Conservation (phyloP, 2,113 vertebrate genomes). For the Oreochromis niloticus region DNA sequence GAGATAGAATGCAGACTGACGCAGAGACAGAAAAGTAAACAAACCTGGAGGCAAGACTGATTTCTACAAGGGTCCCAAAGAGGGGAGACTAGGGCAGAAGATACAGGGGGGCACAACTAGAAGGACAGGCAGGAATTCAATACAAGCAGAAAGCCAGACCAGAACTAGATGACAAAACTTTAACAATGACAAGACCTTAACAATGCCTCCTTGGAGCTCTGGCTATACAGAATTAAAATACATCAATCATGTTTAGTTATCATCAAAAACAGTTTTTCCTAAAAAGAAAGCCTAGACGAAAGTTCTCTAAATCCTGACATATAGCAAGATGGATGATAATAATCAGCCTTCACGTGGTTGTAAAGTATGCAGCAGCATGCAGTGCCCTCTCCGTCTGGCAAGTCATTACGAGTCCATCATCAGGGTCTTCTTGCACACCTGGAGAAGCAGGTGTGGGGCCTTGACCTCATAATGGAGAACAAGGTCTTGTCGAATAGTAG, state of each 20-base stretch:
- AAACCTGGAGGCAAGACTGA: background rate
- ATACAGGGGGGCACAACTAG: background rate
- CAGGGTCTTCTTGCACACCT: conserved; percentile 58
- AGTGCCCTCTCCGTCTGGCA: conserved; percentile 49
- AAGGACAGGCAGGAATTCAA: background rate
- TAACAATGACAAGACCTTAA: background rate
- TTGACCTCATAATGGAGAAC: conserved; percentile 46
- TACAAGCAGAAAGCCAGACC: background rate
- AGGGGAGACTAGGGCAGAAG: background rate
- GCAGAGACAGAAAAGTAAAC: background rate
- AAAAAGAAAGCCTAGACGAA: background rate
- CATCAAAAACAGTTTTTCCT: background rate
- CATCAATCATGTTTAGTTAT: background rate
- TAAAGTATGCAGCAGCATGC: conserved; percentile 48
- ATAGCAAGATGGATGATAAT: conserved; percentile 55
- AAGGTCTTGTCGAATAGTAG: conserved; percentile 46
- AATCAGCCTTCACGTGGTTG: conserved; percentile 13
- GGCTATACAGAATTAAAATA: background rate
- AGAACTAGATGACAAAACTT: background rate
- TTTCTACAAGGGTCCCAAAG: background rate
- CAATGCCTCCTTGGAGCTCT: background rate
- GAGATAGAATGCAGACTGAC: background rate
- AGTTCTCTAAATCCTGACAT: conserved; percentile 14
- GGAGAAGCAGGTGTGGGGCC: conserved; percentile 63
- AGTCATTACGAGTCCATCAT: conserved; percentile 61